These are phyloP conservation scores for Cryptus viduatorius DNA, from an alignment of 2,888 invertebrate genomes.

Conservation along the genomic window DNA sequence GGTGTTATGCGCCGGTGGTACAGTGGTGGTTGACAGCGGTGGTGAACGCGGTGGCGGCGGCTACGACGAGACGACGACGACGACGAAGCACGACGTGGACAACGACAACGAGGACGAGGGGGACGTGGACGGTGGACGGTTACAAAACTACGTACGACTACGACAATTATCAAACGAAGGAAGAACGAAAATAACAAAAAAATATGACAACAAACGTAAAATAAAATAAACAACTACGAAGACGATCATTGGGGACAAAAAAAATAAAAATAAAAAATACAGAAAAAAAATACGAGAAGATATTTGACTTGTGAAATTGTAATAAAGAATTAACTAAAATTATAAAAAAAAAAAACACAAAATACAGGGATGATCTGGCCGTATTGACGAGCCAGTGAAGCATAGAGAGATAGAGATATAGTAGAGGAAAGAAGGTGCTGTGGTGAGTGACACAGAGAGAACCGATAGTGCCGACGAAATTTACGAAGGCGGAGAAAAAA, in stretches of 20 bases:
- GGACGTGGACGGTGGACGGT: slow-evolving; percentile 41
- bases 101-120: slow-evolving; percentile 52
- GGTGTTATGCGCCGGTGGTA: slow-evolving; percentile 81
- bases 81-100: slow-evolving; percentile 61
- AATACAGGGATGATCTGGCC: slow-evolving; percentile 61
- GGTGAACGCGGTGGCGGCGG: slow-evolving; percentile 66
- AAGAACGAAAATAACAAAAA: slow-evolving; percentile 48
- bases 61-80: slow-evolving; percentile 57
- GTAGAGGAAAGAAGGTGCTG: slow-evolving; percentile 31
- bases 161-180: slow-evolving; percentile 43
- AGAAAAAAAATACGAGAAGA: slow-evolving; percentile 14
- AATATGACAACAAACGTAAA: slow-evolving; percentile 11
- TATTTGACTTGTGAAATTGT: slow-evolving; percentile 1
- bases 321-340: background rate
- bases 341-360: background rate
- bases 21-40: slow-evolving; percentile 76
- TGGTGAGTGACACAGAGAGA: slow-evolving; percentile 37
- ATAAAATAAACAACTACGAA: slow-evolving; percentile 25
- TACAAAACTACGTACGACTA: slow-evolving; percentile 57
- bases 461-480: slow-evolving; percentile 40
- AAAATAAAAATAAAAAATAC: slow-evolving; percentile 18
- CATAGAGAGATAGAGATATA: slow-evolving; percentile 60
- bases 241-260: slow-evolving; percentile 24
- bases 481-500: slow-evolving; percentile 47
- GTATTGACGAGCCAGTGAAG: slow-evolving; percentile 67